These are phyloP conservation scores for Kryphioiulus occultus DNA, from an alignment of 2,888 invertebrate genomes.

Conservation along the genomic window DNA sequence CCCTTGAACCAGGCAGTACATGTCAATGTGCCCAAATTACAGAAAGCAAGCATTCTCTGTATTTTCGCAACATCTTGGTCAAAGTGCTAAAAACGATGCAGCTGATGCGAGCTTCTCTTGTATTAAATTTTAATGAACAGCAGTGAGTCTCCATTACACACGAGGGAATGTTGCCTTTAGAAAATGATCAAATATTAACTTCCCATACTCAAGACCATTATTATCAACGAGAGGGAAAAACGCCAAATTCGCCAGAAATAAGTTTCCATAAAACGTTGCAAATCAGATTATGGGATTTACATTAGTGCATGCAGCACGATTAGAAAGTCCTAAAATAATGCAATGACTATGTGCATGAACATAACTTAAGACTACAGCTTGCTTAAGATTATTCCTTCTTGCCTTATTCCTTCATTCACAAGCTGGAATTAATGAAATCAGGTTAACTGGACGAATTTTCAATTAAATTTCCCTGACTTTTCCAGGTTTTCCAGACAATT, in stretches of 20 bases:
- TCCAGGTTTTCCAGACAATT: too few relatives aligned
- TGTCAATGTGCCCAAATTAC: not conserved
- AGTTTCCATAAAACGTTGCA: not conserved
- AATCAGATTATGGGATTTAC: not conserved
- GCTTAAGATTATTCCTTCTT: too few relatives aligned
- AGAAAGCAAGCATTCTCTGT: not conserved
- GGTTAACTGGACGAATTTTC: too few relatives aligned
- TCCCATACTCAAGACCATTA: not conserved
- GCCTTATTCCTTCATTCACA: too few relatives aligned
- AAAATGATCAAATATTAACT: constrained; percentile 35
- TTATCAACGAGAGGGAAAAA: not conserved
- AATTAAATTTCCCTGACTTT: too few relatives aligned
- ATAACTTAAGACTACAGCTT: too few relatives aligned
- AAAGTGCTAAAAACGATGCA: not conserved
- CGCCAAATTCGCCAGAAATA: not conserved
- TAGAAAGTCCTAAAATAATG: too few relatives aligned
- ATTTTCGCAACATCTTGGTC: constrained; percentile 26
- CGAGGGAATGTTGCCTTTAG: not conserved
- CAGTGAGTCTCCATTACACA: constrained; percentile 15
- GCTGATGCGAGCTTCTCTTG: not conserved
- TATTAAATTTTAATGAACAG: constrained; percentile 20
- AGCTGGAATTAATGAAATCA: too few relatives aligned
- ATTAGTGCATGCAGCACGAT: too few relatives aligned
- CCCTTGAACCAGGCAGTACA: not conserved
- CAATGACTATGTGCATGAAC: too few relatives aligned